These are phyloP conservation scores for Tenebrio molitor DNA, from an alignment of 1,140 invertebrate genomes.

Conservation along the genomic window DNA sequence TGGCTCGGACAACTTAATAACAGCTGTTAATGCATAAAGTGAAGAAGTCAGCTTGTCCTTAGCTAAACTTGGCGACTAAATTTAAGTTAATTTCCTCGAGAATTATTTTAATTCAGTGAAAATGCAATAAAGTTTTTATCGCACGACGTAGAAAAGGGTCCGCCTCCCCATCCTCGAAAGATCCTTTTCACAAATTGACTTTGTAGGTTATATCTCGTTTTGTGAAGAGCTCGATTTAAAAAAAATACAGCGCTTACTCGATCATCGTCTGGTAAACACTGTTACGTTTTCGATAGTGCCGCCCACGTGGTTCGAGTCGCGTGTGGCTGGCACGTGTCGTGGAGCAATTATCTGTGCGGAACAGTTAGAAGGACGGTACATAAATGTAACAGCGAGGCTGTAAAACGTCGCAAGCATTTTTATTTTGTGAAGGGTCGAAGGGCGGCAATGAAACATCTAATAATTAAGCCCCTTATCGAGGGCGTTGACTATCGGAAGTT, in stretches of 20 bases:
- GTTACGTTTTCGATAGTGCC: neutral
- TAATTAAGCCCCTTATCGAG: constrained; percentile 15
- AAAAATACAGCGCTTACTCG: neutral
- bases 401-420: neutral
- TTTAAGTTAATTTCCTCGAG: constrained; percentile 14
- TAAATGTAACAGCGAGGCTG: neutral
- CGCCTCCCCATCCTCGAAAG: constrained; percentile 4
- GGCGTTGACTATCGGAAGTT: constrained; percentile 23
- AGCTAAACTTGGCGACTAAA: too few relatives aligned
- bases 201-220: constrained; percentile 25
- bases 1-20: too few relatives aligned
- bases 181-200: constrained; percentile 40
- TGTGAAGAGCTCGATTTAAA: constrained; percentile 16
- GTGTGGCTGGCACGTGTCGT: constrained; percentile 6
- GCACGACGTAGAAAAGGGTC: constrained; percentile 13
- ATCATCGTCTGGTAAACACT: constrained; percentile 16
- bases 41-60: too few relatives aligned
- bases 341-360: neutral
- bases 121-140: constrained; percentile 36
- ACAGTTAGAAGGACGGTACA: neutral
- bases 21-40: too few relatives aligned
- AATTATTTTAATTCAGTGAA: constrained; percentile 29
- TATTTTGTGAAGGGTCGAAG: constrained; percentile 3
- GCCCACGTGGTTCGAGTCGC: neutral
- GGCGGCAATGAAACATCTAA: constrained; percentile 1